Evolutionary conservation across 2,888 invertebrate genomes (phyloP).

Genomic region (Teleiodes luculella): DNA sequence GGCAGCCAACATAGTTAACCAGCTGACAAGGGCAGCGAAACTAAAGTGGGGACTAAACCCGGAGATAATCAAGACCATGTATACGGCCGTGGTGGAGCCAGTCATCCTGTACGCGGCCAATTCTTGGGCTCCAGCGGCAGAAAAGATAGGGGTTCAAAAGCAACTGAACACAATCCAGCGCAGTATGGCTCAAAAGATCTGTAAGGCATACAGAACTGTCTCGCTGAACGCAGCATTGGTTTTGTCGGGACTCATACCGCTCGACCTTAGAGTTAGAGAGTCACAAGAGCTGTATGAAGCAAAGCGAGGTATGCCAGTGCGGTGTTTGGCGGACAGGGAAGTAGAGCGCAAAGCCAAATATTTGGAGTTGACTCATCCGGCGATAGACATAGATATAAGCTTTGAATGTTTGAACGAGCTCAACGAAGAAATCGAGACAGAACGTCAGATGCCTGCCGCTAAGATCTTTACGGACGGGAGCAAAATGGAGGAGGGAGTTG

Average conservation of each 20-base stretch:
- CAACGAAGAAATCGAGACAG: too few relatives aligned
- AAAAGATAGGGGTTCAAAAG: background rate
- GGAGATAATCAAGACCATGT: constrained; percentile 6
- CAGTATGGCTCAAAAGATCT: constrained; percentile 14
- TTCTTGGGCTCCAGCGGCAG: constrained; percentile 14
- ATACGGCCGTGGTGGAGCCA: constrained; percentile 6
- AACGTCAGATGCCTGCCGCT: too few relatives aligned
- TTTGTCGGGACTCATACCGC: constrained; percentile 6
- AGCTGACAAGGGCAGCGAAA: constrained; percentile 8
- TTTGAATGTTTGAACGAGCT: constrained; percentile 2
- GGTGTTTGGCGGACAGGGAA: constrained; percentile 12
- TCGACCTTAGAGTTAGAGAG: background rate
- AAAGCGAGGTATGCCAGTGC: background rate
- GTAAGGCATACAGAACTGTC: constrained; percentile 17
- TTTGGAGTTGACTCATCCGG: constrained; percentile 10
- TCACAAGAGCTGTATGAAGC: background rate
- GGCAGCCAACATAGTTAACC: background rate
- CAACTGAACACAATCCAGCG: background rate
- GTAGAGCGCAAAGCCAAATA: constrained; percentile 17
- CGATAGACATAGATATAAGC: background rate
- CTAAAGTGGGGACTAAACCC: constrained; percentile 13
- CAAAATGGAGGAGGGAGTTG: background rate
- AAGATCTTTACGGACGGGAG: too few relatives aligned
- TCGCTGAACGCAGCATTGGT: constrained; percentile 17
- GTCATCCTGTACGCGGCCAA: constrained; percentile 7